Evolutionary conservation across 2,888 invertebrate genomes (phyloP), one percentile per base, ranked within the genome.

Genomic region (Pterostichus niger): DNA sequence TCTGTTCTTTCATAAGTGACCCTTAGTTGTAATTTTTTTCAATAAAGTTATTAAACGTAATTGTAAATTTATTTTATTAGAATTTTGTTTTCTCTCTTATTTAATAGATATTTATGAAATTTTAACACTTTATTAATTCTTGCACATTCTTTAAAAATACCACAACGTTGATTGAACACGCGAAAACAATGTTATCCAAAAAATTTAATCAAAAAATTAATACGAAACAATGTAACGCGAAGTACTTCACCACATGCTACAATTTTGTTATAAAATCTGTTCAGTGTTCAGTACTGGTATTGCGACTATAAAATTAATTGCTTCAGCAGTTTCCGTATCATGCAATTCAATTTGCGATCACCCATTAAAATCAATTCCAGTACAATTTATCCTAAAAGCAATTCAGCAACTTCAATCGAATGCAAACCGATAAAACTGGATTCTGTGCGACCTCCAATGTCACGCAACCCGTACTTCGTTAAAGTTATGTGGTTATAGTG

Each of bases 301-400:
- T 64, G 2, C 13, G 35, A 5, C 46, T 46, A 17, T 71, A 71
- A 71, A 71, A 71, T 71, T 71, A 71, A 71, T 71, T 71, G 71
- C 17, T 71, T 46, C n/a, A 71, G 71, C 49, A 44, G 49, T 71
- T 46, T 71, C 68, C 17, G 46, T 71, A 71, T 9, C 44, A 13
- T 24, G 71, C 71, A 46, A 71, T 71, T 71, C 17, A 71, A 71
- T 49, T 71, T 71, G 24, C 17, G 46, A 71, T 49, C 71, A 71
- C 13, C 46, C 31, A 17, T 40, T 71, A 71, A 71, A 71, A 46
- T 71, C 71, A 71, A 71, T 73, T 73, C 6, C 17, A 13, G 1
- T 59, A 73, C 44, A 73, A 49, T 46, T 24, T 73, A 49, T 73
- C 24, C 73, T 73, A 73, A 73, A 73, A 73, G 73, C 73, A 73